A percentile compares a stretch with the other conserved stretches of the same genome.
These are phyloP conservation scores for Mythimna lalbum DNA, from an alignment of 2,888 invertebrate species.

Conservation along the genomic window DNA sequence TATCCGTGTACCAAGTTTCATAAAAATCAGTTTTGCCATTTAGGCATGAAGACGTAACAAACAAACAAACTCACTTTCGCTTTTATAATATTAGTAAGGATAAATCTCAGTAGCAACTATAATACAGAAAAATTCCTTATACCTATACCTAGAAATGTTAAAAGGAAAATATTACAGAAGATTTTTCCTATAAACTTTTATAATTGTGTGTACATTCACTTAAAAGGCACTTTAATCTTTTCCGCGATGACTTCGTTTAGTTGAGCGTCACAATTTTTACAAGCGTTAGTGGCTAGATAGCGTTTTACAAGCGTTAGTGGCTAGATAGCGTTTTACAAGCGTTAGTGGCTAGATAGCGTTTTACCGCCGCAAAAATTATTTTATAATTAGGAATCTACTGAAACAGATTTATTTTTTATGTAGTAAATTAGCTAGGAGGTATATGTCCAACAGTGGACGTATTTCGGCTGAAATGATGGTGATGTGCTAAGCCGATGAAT, in stretches of 20 bases:
- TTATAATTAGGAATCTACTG: background rate
- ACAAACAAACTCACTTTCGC: too few species aligned
- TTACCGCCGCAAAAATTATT: background rate
- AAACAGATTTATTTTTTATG: background rate
- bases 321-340: background rate
- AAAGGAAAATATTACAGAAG: background rate
- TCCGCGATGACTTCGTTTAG: constrained; percentile 4
- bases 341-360: background rate
- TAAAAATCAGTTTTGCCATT: too few species aligned
- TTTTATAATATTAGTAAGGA: too few species aligned
- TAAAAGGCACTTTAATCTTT: constrained; percentile 36
- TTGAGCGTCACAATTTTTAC: constrained; percentile 1
- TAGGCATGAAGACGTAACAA: too few species aligned
- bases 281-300: background rate
- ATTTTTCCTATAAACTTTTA: constrained; percentile 16
- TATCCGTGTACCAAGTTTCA: too few species aligned
- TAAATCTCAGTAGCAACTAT: too few species aligned
- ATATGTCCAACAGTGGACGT: too few species aligned
- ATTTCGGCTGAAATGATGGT: too few species aligned
- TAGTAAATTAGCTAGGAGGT: background rate
- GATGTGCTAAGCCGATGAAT: too few species aligned
- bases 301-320: background rate
- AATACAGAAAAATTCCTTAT: too few species aligned
- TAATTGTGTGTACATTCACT: constrained; percentile 37
- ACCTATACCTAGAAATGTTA: too few species aligned